Percentiles rank a stretch among this genome's conserved stretches.
These are phyloP conservation scores for Cantharis rustica DNA, from an alignment of 2,888 invertebrate genomes.

Conservation along the genomic window DNA sequence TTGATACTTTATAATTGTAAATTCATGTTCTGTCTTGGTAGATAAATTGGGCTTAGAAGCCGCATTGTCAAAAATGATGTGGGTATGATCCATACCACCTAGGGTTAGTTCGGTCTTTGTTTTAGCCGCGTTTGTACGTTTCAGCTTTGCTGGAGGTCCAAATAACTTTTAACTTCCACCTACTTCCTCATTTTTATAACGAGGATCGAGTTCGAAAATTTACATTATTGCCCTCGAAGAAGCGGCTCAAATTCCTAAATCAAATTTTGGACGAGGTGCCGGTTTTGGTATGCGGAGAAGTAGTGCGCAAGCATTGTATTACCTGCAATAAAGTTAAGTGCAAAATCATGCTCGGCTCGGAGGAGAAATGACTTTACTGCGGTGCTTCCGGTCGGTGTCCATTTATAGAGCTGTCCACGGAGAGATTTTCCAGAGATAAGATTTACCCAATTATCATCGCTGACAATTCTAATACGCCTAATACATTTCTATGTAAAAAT, in stretches of 20 bases:
- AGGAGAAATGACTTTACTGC: slow-evolving; percentile 43
- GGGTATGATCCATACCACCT: slow-evolving; percentile 50
- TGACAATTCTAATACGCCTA: slow-evolving; percentile 31
- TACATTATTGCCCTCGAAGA: not conserved
- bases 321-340: slow-evolving; percentile 54
- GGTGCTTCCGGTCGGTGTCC: slow-evolving; percentile 45
- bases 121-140: slow-evolving; percentile 47
- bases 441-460: slow-evolving; percentile 27
- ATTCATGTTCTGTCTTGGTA: slow-evolving; percentile 44
- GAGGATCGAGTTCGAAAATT: not conserved
- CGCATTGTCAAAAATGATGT: slow-evolving; percentile 48
- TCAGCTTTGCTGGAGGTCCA: slow-evolving; percentile 45
- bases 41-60: slow-evolving; percentile 46
- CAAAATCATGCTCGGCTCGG: slow-evolving; percentile 53
- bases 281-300: slow-evolving; percentile 17
- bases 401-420: slow-evolving; percentile 34
- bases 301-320: slow-evolving; percentile 37
- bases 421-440: slow-evolving; percentile 28
- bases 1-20: slow-evolving; percentile 46
- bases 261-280: slow-evolving; percentile 9
- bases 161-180: slow-evolving; percentile 19
- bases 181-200: not conserved
- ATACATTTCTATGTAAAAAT: slow-evolving; percentile 31
- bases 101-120: slow-evolving; percentile 44
- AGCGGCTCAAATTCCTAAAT: not conserved